Evolutionary conservation across 2,113 vertebrate genomes (phyloP), one percentile per base, ranked within the genome.

Genomic region (Urocynchramus pylzowi): DNA sequence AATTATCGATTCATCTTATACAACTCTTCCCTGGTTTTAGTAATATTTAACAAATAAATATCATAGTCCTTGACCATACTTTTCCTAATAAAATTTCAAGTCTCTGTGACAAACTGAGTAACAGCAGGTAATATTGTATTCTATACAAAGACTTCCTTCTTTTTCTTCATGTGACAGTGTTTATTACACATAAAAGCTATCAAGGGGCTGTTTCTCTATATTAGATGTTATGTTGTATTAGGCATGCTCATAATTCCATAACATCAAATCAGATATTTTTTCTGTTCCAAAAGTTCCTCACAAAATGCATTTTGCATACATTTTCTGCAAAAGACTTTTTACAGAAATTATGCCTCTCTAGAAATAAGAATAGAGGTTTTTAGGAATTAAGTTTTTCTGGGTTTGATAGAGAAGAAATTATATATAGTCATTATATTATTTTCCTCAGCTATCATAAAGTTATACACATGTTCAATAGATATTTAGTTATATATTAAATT

Each of bases 11-110:
- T 63, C 9, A 26, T 67, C 16, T 71, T 74, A 8, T 4, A 45
- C 5, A 78, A 35, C 4, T 47, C 2, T 75, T 59, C 17, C 26
- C 12, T 0, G 0, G 2, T 54, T 95, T 84, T 74, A 1, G 23
- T 21, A 1, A 39, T 10, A 13, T 75, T 87, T 75, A 70, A 35
- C 16, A 89, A 76, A 76, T 21, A 76, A 92, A 68, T 71, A 54
- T 10, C 10, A 14, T 13, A 42, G 7, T 42, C 1, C 56, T 68
- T 54, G 20, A 37, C 20, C 4, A 0, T 24, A 53, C 54, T 49
- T 88, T 69, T 61, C n/a, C 21, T 21, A 77, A 69, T 18, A 49
- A 73, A n/a, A 59, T 77, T 87, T 73, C 11, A 18, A 57, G 16
- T 53, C 22, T 60, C 16, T 70, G 10, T 56, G 33, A 63, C 6